Base-by-base conservation (phyloP, 2,888 invertebrate genomes). In the Athalia cordata region DNA sequence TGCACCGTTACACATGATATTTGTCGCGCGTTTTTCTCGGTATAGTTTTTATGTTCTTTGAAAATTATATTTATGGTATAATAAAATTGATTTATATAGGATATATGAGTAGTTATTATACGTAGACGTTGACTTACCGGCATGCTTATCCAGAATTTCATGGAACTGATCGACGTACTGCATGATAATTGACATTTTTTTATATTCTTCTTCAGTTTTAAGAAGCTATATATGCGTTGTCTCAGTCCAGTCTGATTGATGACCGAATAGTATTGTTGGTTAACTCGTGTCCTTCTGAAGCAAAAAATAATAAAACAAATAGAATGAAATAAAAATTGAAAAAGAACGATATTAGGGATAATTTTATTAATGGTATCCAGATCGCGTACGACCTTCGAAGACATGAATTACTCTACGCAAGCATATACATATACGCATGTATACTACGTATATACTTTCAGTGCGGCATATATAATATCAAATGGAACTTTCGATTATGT, bases 141-240 rank as follows among this genome's bases (percentile, higher is more conserved):
- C 95, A 92, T 95, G 93, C 93, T 94, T 95, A 91, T 96, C 94
- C 93, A 96, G 93, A 90, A 95, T 94, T 90, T 93, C 93, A 91
- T 96, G 94, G 92, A 96, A 94, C 90, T 93, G 93, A 90, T 95
- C 94, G 92, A 96, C 93, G 91, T 94, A 95, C 91, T 94, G 93
- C 92, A 95, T 93, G 92, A 96, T 93, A 92, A 96, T 93, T 92
- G 96, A 95, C 96, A 96, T 96, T 89, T 89, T 15, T 1, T 5
- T 59, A 15, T 59, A 29, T 29, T 29, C 29, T 29, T 29, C 29
- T 29, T 29, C 29, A 29, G 29, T 29, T 29, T 29, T 29, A 29
- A 29, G 29, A 29, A 29, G 29, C 29, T 29, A 29, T n/a, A n/a
- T n/a, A n/a, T 29, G 29, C 29, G 29, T 29, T 29, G 29, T 29